phyloP scores from a whole-genome alignment of 2,113 vertebrate species.

The Eira barbara region DNA sequence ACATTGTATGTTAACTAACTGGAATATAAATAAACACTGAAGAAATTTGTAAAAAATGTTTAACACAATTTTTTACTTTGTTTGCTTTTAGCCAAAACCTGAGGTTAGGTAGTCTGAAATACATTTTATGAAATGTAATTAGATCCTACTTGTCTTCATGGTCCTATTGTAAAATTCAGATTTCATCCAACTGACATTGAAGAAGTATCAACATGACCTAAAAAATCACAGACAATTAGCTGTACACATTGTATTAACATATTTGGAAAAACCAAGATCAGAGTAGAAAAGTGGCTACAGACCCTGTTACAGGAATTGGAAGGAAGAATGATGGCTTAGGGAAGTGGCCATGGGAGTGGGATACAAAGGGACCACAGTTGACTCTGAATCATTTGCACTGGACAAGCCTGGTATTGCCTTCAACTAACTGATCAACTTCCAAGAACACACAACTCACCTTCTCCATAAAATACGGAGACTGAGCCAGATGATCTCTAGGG shows the following conservation, averaged over 20 bases:
- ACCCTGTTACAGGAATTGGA: background rate
- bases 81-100: background rate
- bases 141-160: background rate
- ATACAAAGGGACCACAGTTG: background rate
- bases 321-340: background rate
- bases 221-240: background rate
- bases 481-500: too few species aligned
- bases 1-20: too few species aligned
- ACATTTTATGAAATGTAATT: background rate
- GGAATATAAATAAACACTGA: too few species aligned
- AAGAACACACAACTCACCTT: background rate
- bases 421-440: too few species aligned
- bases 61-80: too few species aligned
- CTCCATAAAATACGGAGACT: background rate
- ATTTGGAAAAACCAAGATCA: background rate
- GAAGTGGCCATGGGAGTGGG: background rate
- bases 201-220: background rate
- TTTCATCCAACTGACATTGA: background rate
- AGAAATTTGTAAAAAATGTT: too few species aligned
- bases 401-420: too few species aligned
- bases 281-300: background rate
- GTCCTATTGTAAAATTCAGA: background rate
- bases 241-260: background rate
- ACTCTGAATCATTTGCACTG: too few species aligned
- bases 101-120: background rate